Base-by-base conservation (phyloP, 2,888 invertebrate species). In the Apotomis capreana region DNA sequence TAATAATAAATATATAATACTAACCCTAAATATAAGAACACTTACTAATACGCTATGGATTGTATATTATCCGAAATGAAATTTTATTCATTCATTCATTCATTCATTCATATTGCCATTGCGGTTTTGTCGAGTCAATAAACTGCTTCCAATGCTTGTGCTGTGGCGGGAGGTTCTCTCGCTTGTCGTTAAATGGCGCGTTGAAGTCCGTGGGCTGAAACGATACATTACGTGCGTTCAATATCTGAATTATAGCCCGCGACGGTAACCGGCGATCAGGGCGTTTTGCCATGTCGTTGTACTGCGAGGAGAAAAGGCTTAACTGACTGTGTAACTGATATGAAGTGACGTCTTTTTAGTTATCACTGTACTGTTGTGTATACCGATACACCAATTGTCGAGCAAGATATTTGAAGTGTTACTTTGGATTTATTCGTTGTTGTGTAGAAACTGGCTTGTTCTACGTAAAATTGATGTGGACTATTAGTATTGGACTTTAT, bases 191-290 rank as follows among this genome's bases (percentile, higher is more conserved):
- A 57, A 55, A n/a, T 46, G 26, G 46, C 65, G 44, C 44, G 55
- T 44, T 44, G 40, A n/a, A 37, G 37, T 58, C 49, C 58, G 12
- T n/a, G 58, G 58, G 37, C 36, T n/a, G 55, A 65, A 55, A 46
- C 65, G 55, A 65, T 65, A 57, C 46, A 57, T 65, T 65, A 65
- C 65, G 55, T 65, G 65, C 55, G 55, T 65, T 65, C 65, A 65
- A 65, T 65, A 65, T 65, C 65, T 26, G 65, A n/a, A 65, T 65
- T 65, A 65, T 46, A 57, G 55, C 46, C 58, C 57, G 65, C 55
- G 65, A 65, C 65, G 55, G 13, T 46, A 10, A 61, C 46, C 26
- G 49, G 46, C 40, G 40, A 40, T 40, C 40, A 4, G 40, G 40
- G 40, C 61, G 46, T 15, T 13, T 40, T 13, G 12, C 12, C 49